Base-by-base conservation (phyloP, 2,113 vertebrate species). In the Callipepla squamata region DNA sequence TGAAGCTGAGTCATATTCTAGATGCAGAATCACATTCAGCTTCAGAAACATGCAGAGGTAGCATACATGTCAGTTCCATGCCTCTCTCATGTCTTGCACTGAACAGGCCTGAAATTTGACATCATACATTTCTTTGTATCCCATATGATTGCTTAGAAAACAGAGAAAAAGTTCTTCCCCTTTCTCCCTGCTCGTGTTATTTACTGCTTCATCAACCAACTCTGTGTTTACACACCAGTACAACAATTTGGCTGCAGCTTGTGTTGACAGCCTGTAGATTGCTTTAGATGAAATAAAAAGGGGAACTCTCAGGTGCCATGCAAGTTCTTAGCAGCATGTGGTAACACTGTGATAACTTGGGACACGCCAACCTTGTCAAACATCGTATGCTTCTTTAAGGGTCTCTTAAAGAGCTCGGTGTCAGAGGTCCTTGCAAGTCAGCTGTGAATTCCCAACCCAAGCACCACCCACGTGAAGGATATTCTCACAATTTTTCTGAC, bases 101-200 rank as follows among this genome's bases (percentile, higher is more conserved):
- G 67, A 72, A 42, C 53, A 15, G 40, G 34, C 36, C 67, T 67
- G 6, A 30, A 25, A 26, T 40, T 20, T 34, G 42, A 20, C 38
- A 44, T 10, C n/a, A 40, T 50, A 32, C 20, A 20, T 65, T 92
- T 38, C 36, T 63, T 74, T 77, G 8, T 59, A 63, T 26, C 42
- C 47, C 50, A 80, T 73, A 58, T 20, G 47, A n/a, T 48, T 80
- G n/a, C 47, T 92, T 25, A 85, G 92, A 66, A 66, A 91, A 78
- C 57, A 72, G 55, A 73, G 42, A 47, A 36, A 67, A 89, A 78
- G 22, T 36, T 83, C 48, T 26, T 85, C 62, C 16, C 38, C 4
- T 22, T 11, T n/a, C 74, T 42, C 30, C 73, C 68, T 42, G 18
- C 23, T 70, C 8, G 2, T 87, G 57, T 80, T 47, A 62, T 55